Evolutionary conservation across 2,113 vertebrate genomes (phyloP).

Genomic region (Corythoichthys intestinalis): DNA sequence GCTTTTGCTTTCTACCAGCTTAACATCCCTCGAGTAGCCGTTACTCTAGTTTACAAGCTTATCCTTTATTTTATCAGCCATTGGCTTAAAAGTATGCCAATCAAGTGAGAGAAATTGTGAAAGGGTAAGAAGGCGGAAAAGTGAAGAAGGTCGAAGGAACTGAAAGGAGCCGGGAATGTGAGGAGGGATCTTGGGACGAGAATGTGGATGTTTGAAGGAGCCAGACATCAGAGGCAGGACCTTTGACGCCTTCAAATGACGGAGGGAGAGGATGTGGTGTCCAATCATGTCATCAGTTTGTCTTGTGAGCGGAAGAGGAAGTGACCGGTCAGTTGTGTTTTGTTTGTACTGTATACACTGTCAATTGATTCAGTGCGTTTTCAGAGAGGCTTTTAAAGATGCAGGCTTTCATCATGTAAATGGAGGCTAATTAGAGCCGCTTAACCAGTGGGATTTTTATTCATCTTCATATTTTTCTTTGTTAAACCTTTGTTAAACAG

Average conservation of each 20-base stretch:
- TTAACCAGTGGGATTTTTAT: slow-evolving; percentile 20
- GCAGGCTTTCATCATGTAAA: slow-evolving; percentile 21
- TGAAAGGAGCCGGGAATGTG: neutral
- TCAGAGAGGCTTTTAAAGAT: slow-evolving; percentile 7
- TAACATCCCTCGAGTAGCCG: slow-evolving; percentile 47
- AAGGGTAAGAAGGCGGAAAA: slow-evolving; percentile 25
- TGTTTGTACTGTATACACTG: slow-evolving; percentile 44
- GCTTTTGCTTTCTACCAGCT: slow-evolving; percentile 30
- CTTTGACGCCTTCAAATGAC: slow-evolving; percentile 45
- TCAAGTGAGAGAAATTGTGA: neutral
- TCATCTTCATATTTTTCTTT: slow-evolving; percentile 18
- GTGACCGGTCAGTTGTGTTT: slow-evolving; percentile 18
- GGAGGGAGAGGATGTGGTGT: slow-evolving; percentile 41
- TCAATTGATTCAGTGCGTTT: slow-evolving; percentile 27
- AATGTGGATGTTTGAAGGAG: slow-evolving; percentile 48
- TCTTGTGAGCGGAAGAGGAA: slow-evolving; percentile 20
- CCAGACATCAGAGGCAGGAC: slow-evolving; percentile 55
- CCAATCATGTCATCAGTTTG: slow-evolving; percentile 16
- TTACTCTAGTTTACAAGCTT: slow-evolving; percentile 66
- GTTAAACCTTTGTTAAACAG: slow-evolving; percentile 22
- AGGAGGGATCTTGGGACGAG: slow-evolving; percentile 35
- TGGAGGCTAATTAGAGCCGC: slow-evolving; percentile 15
- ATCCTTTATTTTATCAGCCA: slow-evolving; percentile 56
- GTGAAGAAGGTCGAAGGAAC: slow-evolving; percentile 45
- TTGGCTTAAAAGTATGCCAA: slow-evolving; percentile 8